phyloP scores from a whole-genome alignment of 2,888 invertebrate genomes.

The Sycophila texana region DNA sequence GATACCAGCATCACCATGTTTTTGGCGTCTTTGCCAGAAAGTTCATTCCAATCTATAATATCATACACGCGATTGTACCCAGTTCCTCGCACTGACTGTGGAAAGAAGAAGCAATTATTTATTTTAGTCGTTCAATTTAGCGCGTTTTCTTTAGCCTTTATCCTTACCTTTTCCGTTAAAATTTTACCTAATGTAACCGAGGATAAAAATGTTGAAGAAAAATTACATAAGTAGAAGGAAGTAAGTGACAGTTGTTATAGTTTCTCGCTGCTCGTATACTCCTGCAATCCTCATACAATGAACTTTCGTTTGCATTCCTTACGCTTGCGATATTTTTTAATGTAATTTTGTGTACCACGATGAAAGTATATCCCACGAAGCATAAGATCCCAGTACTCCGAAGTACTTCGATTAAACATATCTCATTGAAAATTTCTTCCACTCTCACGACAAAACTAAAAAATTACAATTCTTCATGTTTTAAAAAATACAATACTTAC shows the following conservation, averaged over 20 bases:
- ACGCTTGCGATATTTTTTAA: not conserved
- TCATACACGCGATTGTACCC: constrained; percentile 60
- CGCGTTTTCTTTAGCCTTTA: no score
- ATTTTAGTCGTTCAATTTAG: no score
- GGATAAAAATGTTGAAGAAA: constrained; percentile 51
- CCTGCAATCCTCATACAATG: not conserved
- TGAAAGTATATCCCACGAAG: constrained; percentile 60
- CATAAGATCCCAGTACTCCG: constrained; percentile 60
- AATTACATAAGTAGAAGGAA: constrained; percentile 35
- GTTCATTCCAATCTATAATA: constrained; percentile 65
- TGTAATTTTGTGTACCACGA: constrained; percentile 53
- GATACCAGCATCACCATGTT: constrained; percentile 61
- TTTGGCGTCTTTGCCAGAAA: constrained; percentile 58
- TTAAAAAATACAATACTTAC: no score
- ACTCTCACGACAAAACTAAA: constrained; percentile 33
- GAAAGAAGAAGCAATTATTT: not conserved
- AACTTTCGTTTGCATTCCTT: not conserved
- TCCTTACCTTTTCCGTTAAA: constrained; percentile 43
- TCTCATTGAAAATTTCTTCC: constrained; percentile 53
- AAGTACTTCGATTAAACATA: constrained; percentile 60
- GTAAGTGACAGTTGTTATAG: constrained; percentile 7
- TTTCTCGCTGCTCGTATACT: constrained; percentile 33
- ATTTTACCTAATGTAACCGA: constrained; percentile 53
- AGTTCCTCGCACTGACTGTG: constrained; percentile 59
- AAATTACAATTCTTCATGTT: no score